Base-by-base conservation (phyloP, 2,888 invertebrate species). In the Philaethria dido region DNA sequence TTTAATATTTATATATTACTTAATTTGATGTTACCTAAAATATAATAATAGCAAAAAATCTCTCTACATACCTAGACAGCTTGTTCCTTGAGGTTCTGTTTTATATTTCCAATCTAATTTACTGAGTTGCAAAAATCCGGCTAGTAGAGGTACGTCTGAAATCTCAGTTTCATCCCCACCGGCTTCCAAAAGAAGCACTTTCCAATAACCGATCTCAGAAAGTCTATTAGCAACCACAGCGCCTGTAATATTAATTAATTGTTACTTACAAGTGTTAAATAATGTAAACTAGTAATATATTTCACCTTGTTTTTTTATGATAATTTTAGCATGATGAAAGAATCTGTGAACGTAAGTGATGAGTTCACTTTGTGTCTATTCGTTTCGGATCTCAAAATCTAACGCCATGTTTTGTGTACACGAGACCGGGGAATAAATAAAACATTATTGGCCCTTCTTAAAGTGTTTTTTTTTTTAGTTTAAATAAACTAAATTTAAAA, bases 81-180 rank as follows among this genome's bases (percentile, higher is more conserved):
- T 94, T 5, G 94, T 95, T 48, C 95, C 95, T 77, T 97, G 96
- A 0, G 98, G 97, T 81, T 98, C 98, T 1, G 97, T 97, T 87
- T 98, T 98, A 84, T 98, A 98, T 80, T 97, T 95, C 98, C 98
- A 98, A 83, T 98, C 98, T 62, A 98, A 91, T 80, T 97, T 95
- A 71, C 97, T 97, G 11, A 97, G 93, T 84, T 98, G 98, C 63
- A 98, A 88, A 79, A 97, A 98, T 0, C 96, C 97, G 0, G 98
- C 98, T 80, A 98, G 93, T 3, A 97, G 90, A 0, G 98, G 98
- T 1, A 98, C 97, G 79, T 98, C 98, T 0, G 97, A 97, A 78
- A 98, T 95, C 86, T 98, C 98, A 0, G 97, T 97, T 87, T 98
- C 98, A 86, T 98, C 97, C 1, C 97, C 97, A 0, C 98, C 98